Evolutionary conservation across 2,888 invertebrate genomes (phyloP).

Genomic region (Lacanobia wlatinum): DNA sequence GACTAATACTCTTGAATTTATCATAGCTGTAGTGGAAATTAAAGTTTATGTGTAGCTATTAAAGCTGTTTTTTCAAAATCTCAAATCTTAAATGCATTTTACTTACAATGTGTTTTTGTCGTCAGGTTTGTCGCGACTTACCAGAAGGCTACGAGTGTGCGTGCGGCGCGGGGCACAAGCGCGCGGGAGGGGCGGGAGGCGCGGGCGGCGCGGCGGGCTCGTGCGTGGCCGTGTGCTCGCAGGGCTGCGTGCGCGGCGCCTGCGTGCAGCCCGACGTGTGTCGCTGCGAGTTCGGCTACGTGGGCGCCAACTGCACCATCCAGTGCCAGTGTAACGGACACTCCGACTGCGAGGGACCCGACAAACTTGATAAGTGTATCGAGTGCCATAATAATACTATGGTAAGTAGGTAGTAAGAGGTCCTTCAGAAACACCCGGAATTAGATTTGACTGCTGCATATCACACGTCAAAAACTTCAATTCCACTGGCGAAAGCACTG

Average conservation of each 20-base stretch:
- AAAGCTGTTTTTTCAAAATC: neutral
- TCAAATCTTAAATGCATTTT: neutral
- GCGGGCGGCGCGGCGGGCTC: constrained; percentile 78
- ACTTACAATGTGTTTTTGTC: neutral
- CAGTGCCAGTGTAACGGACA: constrained; percentile 99
- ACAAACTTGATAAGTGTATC: constrained; percentile 95
- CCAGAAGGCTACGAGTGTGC: constrained; percentile 95
- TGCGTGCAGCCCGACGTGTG: constrained; percentile 96
- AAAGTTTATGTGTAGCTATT: neutral
- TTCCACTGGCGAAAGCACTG: too few species aligned
- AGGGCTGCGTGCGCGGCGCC: constrained; percentile 96
- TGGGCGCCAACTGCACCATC: constrained; percentile 97
- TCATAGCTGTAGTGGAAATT: neutral
- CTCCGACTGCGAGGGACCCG: constrained; percentile 97
- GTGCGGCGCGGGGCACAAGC: constrained; percentile 92
- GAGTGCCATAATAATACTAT: constrained; percentile 98
- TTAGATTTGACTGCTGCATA: too few species aligned
- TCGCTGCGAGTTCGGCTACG: constrained; percentile 98
- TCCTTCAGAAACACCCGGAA: neutral
- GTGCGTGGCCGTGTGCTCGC: constrained; percentile 95
- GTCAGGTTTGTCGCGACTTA: constrained; percentile 94
- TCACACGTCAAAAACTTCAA: too few species aligned
- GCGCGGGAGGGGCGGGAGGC: constrained; percentile 80
- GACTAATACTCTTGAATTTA: too few species aligned
- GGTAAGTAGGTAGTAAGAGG: too few species aligned